Conservation (phyloP, 2,113 vertebrate genomes). For the Myotis davidii region DNA sequence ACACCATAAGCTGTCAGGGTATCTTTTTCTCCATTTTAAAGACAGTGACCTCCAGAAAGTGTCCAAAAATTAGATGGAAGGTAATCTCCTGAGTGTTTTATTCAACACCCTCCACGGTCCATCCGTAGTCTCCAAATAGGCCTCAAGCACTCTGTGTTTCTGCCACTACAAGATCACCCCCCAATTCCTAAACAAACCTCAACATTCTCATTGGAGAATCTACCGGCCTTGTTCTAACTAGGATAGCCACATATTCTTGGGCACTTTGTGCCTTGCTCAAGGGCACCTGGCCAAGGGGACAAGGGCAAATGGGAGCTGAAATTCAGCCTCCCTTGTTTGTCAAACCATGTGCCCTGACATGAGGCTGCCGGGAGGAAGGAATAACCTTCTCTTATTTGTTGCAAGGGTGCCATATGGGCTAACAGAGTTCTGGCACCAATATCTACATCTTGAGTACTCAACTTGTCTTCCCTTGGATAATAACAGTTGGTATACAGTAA, state of each 20-base stretch:
- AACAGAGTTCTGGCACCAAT: not conserved
- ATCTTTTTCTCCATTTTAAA: constrained; percentile 5
- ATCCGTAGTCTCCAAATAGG: not conserved
- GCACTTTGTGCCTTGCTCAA: not conserved
- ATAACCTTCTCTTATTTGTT: not conserved
- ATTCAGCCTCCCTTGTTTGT: not conserved
- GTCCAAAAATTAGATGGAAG: not conserved
- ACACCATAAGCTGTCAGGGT: not conserved
- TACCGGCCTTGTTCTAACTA: constrained; percentile 4
- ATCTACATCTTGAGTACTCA: not conserved
- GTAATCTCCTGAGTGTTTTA: not conserved
- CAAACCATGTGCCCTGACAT: not conserved
- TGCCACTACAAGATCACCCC: not conserved
- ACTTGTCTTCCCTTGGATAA: not conserved
- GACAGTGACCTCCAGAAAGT: not conserved
- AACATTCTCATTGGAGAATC: not conserved
- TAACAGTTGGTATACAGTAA: not conserved
- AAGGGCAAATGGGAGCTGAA: not conserved
- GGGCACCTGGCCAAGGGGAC: not conserved
- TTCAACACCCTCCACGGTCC: not conserved
- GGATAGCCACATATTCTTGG: not conserved
- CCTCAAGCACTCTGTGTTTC: not conserved
- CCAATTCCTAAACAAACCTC: not conserved
- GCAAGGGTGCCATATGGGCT: not conserved
- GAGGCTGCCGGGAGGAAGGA: not conserved